Conservation (phyloP, 1,140 invertebrate species). For the Cyclina sinensis region DNA sequence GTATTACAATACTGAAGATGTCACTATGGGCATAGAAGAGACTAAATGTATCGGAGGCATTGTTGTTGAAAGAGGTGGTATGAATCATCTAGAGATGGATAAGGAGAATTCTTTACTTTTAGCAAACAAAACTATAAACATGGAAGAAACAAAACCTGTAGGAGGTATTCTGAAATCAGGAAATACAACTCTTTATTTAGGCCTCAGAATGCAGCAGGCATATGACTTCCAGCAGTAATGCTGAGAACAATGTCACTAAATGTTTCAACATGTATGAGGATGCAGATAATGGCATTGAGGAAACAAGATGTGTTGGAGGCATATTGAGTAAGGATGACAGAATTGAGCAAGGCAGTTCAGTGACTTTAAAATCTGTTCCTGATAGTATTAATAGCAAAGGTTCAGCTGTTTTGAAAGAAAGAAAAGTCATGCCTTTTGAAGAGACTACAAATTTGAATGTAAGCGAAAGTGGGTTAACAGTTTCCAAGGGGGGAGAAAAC, state of each 20-base stretch:
- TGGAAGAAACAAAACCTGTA: constrained; percentile 45
- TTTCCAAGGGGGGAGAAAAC: too few relatives aligned
- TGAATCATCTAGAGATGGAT: too few relatives aligned
- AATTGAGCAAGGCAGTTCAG: neutral
- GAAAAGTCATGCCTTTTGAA: too few relatives aligned
- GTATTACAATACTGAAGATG: constrained; percentile 20
- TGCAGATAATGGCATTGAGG: constrained; percentile 42
- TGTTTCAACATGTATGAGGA: constrained; percentile 26
- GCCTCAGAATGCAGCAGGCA: constrained; percentile 8
- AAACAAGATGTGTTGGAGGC: constrained; percentile 48
- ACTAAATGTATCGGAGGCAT: constrained; percentile 56
- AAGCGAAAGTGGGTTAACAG: too few relatives aligned
- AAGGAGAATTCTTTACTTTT: constrained; percentile 1
- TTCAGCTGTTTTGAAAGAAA: too few relatives aligned
- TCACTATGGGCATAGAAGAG: constrained; percentile 15
- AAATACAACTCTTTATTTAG: neutral
- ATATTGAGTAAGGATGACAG: constrained; percentile 24
- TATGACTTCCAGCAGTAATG: neutral
- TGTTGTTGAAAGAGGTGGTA: neutral
- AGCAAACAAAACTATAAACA: neutral
- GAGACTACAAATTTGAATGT: too few relatives aligned
- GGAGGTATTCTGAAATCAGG: constrained; percentile 37
- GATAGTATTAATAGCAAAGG: too few relatives aligned
- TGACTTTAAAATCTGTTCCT: neutral
- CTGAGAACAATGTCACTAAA: neutral